phyloP scores from a whole-genome alignment of 2,113 vertebrate species.

The Vulpes ferrilata region DNA sequence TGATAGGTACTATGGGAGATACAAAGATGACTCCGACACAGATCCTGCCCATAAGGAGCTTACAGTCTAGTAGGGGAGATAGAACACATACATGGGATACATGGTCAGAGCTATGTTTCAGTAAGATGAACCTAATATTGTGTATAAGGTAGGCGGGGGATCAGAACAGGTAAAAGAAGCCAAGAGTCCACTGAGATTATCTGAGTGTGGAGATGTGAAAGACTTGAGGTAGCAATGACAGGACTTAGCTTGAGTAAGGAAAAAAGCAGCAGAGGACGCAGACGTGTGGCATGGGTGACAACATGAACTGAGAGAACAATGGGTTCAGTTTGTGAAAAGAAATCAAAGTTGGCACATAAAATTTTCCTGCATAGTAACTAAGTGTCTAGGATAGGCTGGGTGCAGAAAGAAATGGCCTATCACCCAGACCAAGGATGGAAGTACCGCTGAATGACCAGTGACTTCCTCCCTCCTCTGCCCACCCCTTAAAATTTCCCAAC shows the following conservation, averaged over 20 bases:
- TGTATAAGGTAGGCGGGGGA: background rate
- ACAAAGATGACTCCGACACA: slow-evolving; percentile 67
- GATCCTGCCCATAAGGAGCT: slow-evolving; percentile 74
- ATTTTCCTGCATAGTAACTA: background rate
- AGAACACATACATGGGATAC: background rate
- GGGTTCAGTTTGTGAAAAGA: background rate
- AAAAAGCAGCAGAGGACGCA: background rate
- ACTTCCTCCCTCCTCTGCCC: background rate
- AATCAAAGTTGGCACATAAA: background rate
- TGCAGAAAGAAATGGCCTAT: background rate
- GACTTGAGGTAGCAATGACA: slow-evolving; percentile 68
- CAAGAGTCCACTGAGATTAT: background rate
- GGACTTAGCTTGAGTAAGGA: background rate
- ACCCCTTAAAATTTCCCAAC: background rate
- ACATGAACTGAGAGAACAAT: background rate
- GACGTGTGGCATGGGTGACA: background rate
- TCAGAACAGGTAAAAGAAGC: background rate
- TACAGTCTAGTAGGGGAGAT: slow-evolving; percentile 70
- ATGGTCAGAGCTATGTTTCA: slow-evolving; percentile 9
- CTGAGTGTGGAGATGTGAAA: background rate
- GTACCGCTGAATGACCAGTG: background rate
- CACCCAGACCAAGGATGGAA: background rate
- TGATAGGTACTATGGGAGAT: slow-evolving; percentile 57
- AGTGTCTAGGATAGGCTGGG: background rate
- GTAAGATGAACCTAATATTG: slow-evolving; percentile 9